Evolutionary conservation across 2,113 vertebrate genomes (phyloP), one percentile per base, ranked within the genome.

Genomic region (Ptilorrhoa leucosticta): DNA sequence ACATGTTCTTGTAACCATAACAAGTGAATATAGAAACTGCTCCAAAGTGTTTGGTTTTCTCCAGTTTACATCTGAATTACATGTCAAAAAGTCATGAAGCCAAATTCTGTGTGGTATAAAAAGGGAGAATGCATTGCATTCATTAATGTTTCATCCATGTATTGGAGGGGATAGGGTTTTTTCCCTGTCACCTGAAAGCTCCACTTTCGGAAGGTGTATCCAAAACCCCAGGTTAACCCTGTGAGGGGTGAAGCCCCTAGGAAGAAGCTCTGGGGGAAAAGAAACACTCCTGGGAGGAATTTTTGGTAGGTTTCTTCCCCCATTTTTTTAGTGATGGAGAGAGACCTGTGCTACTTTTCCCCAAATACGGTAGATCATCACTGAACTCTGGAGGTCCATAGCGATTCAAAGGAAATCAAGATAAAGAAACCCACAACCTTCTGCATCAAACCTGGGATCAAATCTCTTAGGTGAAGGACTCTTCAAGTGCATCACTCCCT

Each of bases 231-330:
- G 13, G 13, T 70, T 73, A 83, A 88, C 7, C 11, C 27, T 53
- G 23, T 77, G 26, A 70, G 26, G 27, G 15, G 13, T 61, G 28
- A 91, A 65, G 7, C 16, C 13, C 44, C 45, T 7, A 42, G 31
- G 39, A 94, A 60, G 56, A 71, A 37, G 26, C 6, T 57, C 33
- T 44, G n/a, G 44, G 19, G 2, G 9, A 65, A 66, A 40, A 37
- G n/a, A 13, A 0, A 0, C 26, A 24, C 28, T 60, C 40, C 53
- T 56, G 27, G 1, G 13, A 68, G 19, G 61, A 70, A 5, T n/a
- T 40, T 40, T 61, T 89, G 56, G 39, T 82, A 48, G 53, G 39
- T 61, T 69, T 93, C 37, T 87, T 75, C 39, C 20, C 14, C 45
- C 31, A 3, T 61, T 94, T 35, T 63, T 90, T 71, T 69, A 53